These are phyloP conservation scores for Meteorus colon DNA, from an alignment of 2,888 invertebrate genomes.

Conservation along the genomic window DNA sequence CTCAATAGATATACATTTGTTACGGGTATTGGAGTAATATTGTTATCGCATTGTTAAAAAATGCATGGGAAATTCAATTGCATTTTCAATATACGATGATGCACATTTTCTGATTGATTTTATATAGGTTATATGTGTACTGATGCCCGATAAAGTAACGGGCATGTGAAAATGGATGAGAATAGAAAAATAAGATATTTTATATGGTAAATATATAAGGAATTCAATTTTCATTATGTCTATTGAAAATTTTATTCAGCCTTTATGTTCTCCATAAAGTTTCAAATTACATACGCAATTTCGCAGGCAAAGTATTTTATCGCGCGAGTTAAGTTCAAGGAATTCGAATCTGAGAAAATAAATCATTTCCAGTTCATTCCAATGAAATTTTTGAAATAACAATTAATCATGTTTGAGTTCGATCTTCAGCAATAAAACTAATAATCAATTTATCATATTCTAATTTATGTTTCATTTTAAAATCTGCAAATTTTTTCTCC, in stretches of 20 bases:
- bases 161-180: not conserved
- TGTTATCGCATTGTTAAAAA: not conserved
- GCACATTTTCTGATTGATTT: not conserved
- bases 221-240: no score
- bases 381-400: not conserved
- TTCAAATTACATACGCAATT: no score
- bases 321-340: no score
- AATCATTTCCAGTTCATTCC: no score
- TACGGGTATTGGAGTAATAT: not conserved
- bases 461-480: not conserved
- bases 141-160: not conserved
- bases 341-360: no score
- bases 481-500: not conserved
- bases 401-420: not conserved
- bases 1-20: not conserved
- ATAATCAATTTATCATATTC: not conserved
- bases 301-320: no score
- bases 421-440: no score
- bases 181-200: not conserved
- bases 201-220: no score
- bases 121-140: not conserved
- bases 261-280: no score
- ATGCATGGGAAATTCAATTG: not conserved
- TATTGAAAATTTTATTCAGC: no score
- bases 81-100: not conserved